Evolutionary conservation across 2,888 invertebrate species (phyloP).

Genomic region (Drosophila mercatorum): DNA sequence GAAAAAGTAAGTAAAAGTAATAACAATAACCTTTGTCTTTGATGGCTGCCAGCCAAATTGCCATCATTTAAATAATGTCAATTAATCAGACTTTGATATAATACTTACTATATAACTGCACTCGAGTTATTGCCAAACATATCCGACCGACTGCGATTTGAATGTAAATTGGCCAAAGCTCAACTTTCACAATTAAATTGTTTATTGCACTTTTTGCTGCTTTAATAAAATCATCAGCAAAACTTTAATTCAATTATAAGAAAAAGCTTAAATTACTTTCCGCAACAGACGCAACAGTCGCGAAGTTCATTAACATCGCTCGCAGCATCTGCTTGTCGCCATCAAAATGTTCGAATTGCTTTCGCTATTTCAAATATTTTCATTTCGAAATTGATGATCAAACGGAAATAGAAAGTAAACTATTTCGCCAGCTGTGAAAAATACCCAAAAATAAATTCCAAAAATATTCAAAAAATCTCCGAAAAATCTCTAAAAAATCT

Average conservation of each 20-base stretch:
- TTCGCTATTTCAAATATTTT: slow-evolving; percentile 43
- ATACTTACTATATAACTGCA: slow-evolving; percentile 13
- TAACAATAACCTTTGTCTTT: slow-evolving; percentile 39
- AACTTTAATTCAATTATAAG: slow-evolving; percentile 43
- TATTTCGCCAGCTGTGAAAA: slow-evolving; percentile 47
- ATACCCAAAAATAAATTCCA: slow-evolving; percentile 9
- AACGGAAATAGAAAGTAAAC: slow-evolving; percentile 60
- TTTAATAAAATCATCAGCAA: slow-evolving; percentile 32
- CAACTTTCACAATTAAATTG: slow-evolving; percentile 60
- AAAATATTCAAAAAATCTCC: slow-evolving; percentile 18
- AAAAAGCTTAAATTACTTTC: slow-evolving; percentile 8
- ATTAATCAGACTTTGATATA: slow-evolving; percentile 49
- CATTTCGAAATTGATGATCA: slow-evolving; percentile 38
- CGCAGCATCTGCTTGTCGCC: slow-evolving; percentile 36
- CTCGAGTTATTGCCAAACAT: slow-evolving; percentile 13
- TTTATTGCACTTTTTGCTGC: slow-evolving; percentile 16
- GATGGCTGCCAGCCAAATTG: slow-evolving; percentile 27
- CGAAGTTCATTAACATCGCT: slow-evolving; percentile 50
- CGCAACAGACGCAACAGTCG: slow-evolving; percentile 24
- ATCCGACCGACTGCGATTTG: slow-evolving; percentile 23
- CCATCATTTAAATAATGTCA: slow-evolving; percentile 62
- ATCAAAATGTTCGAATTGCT: slow-evolving; percentile 31
- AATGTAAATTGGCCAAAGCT: slow-evolving; percentile 36
- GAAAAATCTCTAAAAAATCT: not conserved
- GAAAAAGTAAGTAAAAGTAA: slow-evolving; percentile 14